Evolutionary conservation across 1,140 invertebrate genomes (phyloP).

Genomic region (Drosophila bifasciata): DNA sequence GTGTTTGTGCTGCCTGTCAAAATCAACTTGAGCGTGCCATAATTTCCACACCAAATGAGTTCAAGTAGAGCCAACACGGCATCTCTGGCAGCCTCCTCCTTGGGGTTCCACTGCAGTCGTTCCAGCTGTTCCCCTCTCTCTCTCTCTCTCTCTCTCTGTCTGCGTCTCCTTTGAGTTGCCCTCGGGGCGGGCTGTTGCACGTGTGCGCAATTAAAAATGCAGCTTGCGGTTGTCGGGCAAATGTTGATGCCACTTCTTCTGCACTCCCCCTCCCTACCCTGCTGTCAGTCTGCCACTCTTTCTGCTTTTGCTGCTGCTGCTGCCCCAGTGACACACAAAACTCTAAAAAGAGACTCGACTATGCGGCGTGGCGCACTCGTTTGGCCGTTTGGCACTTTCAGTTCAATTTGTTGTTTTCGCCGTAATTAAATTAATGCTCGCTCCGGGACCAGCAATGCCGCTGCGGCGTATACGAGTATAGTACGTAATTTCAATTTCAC

Average conservation of each 20-base stretch:
- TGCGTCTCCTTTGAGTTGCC: slow-evolving; percentile 13
- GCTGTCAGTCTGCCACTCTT: slow-evolving; percentile 28
- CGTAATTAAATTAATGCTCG: slow-evolving; percentile 76
- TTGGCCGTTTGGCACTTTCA: slow-evolving; percentile 49
- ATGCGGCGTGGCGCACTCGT: slow-evolving; percentile 47
- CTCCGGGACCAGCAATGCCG: slow-evolving; percentile 36
- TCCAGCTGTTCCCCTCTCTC: neutral
- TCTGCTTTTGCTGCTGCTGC: slow-evolving; percentile 48
- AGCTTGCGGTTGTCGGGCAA: slow-evolving; percentile 75
- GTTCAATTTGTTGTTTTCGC: slow-evolving; percentile 59
- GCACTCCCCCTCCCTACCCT: slow-evolving; percentile 5
- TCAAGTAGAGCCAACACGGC: slow-evolving; percentile 65
- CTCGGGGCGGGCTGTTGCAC: slow-evolving; percentile 53
- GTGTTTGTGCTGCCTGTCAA: slow-evolving; percentile 62
- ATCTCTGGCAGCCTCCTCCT: slow-evolving; percentile 12
- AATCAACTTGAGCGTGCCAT: slow-evolving; percentile 76
- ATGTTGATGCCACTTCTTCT: slow-evolving; percentile 9
- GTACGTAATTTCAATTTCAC: slow-evolving; percentile 73
- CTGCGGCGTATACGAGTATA: slow-evolving; percentile 58
- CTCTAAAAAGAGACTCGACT: slow-evolving; percentile 38
- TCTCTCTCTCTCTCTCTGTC: neutral
- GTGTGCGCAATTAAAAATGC: slow-evolving; percentile 81
- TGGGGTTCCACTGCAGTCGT: neutral
- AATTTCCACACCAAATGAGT: slow-evolving; percentile 77
- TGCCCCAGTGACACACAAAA: slow-evolving; percentile 77